Evolutionary conservation across 2,797 vertebrate genomes (phyloP).

Genomic region (Tangara arthus): DNA sequence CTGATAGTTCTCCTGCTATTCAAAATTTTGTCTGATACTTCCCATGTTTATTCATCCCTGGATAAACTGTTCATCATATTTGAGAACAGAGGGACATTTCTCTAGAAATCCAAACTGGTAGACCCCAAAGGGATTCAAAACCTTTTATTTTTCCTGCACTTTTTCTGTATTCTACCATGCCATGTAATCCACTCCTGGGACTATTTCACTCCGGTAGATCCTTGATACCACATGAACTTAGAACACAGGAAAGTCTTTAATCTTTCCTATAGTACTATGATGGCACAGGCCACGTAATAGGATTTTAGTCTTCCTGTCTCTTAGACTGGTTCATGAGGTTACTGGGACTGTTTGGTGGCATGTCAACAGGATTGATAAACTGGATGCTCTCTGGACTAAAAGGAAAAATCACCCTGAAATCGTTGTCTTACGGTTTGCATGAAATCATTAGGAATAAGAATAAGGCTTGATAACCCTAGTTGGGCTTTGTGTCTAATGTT

Average conservation of each 20-base stretch:
- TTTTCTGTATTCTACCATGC: not conserved
- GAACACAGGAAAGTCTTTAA: not conserved
- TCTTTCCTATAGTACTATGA: not conserved
- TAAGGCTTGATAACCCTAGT: not conserved
- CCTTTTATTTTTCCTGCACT: fast-evolving
- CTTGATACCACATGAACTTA: not conserved
- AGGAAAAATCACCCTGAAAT: fast-evolving
- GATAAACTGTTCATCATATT: not conserved
- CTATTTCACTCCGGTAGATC: not conserved
- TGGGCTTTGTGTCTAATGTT: not conserved
- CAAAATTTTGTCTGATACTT: not conserved
- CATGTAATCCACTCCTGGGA: not conserved
- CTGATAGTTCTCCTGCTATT: not conserved
- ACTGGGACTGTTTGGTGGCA: not conserved
- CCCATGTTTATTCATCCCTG: not conserved
- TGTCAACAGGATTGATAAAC: not conserved
- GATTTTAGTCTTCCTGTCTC: not conserved
- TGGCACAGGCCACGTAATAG: fast-evolving
- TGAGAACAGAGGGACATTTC: not conserved
- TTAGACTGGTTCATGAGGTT: not conserved
- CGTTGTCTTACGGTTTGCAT: not conserved
- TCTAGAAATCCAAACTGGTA: not conserved
- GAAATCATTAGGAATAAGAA: not conserved
- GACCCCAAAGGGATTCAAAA: not conserved
- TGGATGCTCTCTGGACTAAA: not conserved